A percentile compares a stretch with the other conserved stretches of the same genome.
These are phyloP conservation scores for Silurus aristotelis DNA, from an alignment of 2,797 vertebrate species.

Conservation along the genomic window DNA sequence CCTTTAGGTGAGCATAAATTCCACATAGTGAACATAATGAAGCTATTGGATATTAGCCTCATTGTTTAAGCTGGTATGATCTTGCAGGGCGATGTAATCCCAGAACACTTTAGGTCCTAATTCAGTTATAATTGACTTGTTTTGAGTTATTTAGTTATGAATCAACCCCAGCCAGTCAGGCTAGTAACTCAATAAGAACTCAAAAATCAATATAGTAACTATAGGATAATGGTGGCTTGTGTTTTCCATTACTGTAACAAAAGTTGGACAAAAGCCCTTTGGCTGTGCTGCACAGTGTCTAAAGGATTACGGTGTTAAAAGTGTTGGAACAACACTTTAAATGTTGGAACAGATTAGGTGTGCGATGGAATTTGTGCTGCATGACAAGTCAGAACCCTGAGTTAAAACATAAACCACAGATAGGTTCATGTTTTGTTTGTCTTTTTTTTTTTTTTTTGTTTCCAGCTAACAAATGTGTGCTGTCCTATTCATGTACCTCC, in stretches of 20 bases:
- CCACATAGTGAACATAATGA: background rate
- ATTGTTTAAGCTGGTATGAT: background rate
- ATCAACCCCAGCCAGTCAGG: background rate
- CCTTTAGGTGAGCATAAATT: constrained; percentile 73
- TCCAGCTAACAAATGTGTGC: too few species aligned
- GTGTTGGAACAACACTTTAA: background rate
- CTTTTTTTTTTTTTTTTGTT: too few species aligned
- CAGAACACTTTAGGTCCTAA: background rate
- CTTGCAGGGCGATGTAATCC: background rate
- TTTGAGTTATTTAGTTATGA: background rate
- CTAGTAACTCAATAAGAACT: background rate
- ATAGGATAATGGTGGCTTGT: background rate
- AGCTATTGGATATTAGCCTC: background rate
- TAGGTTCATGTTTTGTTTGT: too few species aligned
- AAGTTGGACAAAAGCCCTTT: background rate
- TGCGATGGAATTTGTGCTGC: background rate
- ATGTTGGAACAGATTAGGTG: background rate
- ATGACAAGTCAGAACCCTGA: background rate
- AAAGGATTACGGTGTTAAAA: background rate
- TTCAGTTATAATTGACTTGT: background rate
- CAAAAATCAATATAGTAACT: background rate
- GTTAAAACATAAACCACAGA: too few species aligned
- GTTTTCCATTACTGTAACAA: background rate
- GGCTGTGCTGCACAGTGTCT: background rate
- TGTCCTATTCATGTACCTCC: too few species aligned